A percentile compares a stretch with the other conserved stretches of the same genome.
These are phyloP conservation scores for Tachina grossa DNA, from an alignment of 2,888 invertebrate genomes.

Conservation along the genomic window DNA sequence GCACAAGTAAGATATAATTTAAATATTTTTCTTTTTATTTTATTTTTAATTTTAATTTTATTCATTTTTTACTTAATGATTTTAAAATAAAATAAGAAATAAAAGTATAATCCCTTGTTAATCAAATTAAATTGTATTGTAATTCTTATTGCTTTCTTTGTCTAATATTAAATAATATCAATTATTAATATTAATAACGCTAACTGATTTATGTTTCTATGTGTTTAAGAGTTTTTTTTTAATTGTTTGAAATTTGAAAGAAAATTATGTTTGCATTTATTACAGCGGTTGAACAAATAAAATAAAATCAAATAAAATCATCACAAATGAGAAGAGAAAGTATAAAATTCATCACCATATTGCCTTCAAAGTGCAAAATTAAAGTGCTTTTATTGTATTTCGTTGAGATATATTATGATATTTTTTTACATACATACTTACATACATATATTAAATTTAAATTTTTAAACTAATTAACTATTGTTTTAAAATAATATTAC, in stretches of 20 bases:
- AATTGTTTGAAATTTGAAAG: background rate
- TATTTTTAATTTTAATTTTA: conserved; percentile 9
- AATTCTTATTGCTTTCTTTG: conserved; percentile 11
- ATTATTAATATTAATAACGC: background rate
- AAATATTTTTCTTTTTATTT: conserved; percentile 58
- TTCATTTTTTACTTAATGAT: conserved; percentile 9
- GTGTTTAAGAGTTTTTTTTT: background rate
- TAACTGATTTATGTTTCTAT: background rate
- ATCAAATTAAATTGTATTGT: background rate
- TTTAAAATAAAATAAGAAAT: conserved; percentile 1
- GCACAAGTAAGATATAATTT: conserved; percentile 70
- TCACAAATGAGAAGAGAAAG: conserved; percentile 54
- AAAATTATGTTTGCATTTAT: conserved; percentile 16
- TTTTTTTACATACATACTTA: conserved; percentile 18
- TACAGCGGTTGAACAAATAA: conserved; percentile 46
- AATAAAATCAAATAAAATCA: conserved; percentile 23
- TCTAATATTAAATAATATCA: conserved; percentile 5
- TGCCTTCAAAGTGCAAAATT: conserved; percentile 78
- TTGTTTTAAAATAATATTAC: background rate
- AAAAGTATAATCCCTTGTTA: background rate
- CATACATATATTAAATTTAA: background rate
- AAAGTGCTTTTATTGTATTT: conserved; percentile 78
- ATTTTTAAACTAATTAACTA: conserved; percentile 25
- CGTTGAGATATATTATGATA: conserved; percentile 58
- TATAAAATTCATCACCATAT: conserved; percentile 75